Base-by-base conservation (phyloP, 2,113 vertebrate genomes). In the Gasterosteus aculeatus region DNA sequence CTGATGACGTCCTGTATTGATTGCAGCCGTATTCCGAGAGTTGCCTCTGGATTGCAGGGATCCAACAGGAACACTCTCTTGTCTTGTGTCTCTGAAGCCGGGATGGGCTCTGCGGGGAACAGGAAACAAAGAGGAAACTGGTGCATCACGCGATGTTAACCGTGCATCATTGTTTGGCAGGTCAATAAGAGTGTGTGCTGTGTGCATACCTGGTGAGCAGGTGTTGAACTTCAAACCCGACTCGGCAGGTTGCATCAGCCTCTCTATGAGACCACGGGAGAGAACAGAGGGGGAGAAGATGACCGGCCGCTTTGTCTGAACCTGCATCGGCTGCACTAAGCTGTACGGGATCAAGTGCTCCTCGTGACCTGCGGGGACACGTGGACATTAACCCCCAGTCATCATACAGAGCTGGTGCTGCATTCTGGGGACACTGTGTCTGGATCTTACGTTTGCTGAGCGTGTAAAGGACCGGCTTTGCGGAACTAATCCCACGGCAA, bases 141-240 rank as follows among this genome's bases (percentile, higher is more conserved):
- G 39, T 39, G 18, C 4, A 44, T 75, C 10, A 56, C 5, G 22
- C n/a, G 11, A n/a, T 5, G 7, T 42, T 59, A 1, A 10, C 0
- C 49, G 11, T 9, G 10, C 33, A 11, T 10, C 5, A n/a, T 7
- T n/a, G 1, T 75, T 54, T 65, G n/a, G n/a, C 6, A 6, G 22
- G 12, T 62, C 4, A 19, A 12, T 1, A 11, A 47, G 54, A 44
- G 70, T 57, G 38, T 44, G 11, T 66, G 44, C 9, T 58, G 22
- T 19, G n/a, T 22, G 16, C 49, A 10, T 90, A 98, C 96, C 96
- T 47, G 95, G 94, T 3, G 93, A 92, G 84, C 95, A 98, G 72
- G 96, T 93, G 0, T 95, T 94, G 87, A 98, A 98, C 73, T 95
- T 95, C 79, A 97, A 86, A n/a, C 95, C 93, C 44, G 96, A 97